These are phyloP conservation scores for Orchesella cincta DNA, from an alignment of 1,140 invertebrate genomes.

Conservation along the genomic window DNA sequence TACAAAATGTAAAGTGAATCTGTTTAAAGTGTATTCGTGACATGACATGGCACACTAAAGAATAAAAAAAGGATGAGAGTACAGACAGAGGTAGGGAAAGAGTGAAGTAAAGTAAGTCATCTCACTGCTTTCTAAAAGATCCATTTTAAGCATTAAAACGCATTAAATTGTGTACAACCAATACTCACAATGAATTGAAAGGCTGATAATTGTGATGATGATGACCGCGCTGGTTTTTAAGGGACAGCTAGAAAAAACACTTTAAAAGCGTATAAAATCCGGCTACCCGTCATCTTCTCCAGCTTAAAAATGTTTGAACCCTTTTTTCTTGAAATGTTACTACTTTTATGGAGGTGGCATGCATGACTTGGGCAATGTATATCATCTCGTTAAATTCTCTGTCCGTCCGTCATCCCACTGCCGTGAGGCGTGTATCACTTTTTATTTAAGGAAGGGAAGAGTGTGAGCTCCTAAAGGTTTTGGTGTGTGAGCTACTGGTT, in stretches of 20 bases:
- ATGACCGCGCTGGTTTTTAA: not conserved
- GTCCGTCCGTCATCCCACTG: too few relatives aligned
- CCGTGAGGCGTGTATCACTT: too few relatives aligned
- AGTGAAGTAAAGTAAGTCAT: constrained; percentile 25
- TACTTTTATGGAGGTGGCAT: too few relatives aligned
- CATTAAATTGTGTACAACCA: constrained; percentile 15
- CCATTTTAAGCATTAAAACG: constrained; percentile 14
- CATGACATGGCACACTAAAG: not conserved
- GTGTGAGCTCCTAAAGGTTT: too few relatives aligned
- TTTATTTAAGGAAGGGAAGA: too few relatives aligned
- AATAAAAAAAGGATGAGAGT: constrained; percentile 15
- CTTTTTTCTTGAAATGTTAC: too few relatives aligned
- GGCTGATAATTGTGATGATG: not conserved
- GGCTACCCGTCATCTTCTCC: too few relatives aligned
- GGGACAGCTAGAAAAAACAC: not conserved
- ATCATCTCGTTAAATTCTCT: too few relatives aligned
- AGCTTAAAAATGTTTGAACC: too few relatives aligned
- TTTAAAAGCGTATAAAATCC: too few relatives aligned
- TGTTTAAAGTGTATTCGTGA: constrained; percentile 10
- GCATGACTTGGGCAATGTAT: too few relatives aligned
- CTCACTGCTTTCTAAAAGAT: not conserved
- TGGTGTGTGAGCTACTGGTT: too few relatives aligned
- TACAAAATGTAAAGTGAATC: not conserved
- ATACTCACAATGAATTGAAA: not conserved
- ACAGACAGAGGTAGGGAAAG: not conserved